Base-by-base conservation (phyloP, 2,888 invertebrate species). In the Drosophila mimica region DNA sequence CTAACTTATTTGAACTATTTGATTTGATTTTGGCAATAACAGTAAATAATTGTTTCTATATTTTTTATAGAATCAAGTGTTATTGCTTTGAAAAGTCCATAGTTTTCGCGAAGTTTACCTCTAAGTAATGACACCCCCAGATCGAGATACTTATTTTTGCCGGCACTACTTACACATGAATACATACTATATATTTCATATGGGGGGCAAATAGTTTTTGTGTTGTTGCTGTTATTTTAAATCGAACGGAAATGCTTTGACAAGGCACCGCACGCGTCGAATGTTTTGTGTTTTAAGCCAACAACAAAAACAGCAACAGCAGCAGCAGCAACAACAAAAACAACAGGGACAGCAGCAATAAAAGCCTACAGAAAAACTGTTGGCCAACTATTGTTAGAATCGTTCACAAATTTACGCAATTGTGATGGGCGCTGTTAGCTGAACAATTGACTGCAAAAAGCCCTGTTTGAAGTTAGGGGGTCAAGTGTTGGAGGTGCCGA, bases 321-420 rank as follows among this genome's bases (percentile, higher is more conserved):
- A 15, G 9, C 30, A 49, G 25, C 25, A 33, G 25, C 25, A 33
- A 7, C 36, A 36, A 11, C 30, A 52, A 36, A 40, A 57, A 40
- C 30, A 9, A n/a, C 15, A 8, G 15, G 15, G 25, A n/a, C 20
- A 53, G 30, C 54, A 54, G 34, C 34, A 9, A 34, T 33, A 25
- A 53, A 53, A 28, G 36, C 53, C 28, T 40, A 40, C 25, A 28
- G 66, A 33, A 53, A 81, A 88, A 85, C 73, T 79, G 67, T 82
- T 84, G 58, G 71, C 89, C 79, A 87, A 87, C 87, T 87, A 82
- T 90, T 90, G 87, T 87, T 87, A 89, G 90, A 86, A 89, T 70
- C 81, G 82, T 70, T 89, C 71, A 79, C 76, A 88, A 89, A 90
- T 89, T 85, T 86, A 86, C 85, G 85, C 85, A 86, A 70, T 73